Percentiles rank a stretch among this genome's conserved stretches.
These are phyloP conservation scores for Cephus sareptanus DNA, from an alignment of 2,888 invertebrate genomes.

Conservation along the genomic window DNA sequence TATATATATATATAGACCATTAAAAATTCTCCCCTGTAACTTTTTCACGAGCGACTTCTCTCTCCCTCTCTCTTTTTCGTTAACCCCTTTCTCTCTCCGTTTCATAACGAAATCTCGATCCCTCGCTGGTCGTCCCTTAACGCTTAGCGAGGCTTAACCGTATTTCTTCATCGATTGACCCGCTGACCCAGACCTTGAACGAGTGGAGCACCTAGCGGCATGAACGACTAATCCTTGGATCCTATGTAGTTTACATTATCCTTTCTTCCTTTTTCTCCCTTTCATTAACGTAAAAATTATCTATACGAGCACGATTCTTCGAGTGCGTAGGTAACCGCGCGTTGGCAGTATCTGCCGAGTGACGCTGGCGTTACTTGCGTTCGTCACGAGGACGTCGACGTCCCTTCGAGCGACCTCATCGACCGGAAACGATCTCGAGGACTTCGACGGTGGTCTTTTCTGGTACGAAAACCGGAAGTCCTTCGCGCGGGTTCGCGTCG, in stretches of 20 bases:
- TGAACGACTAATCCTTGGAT: background rate
- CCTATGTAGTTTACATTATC: background rate
- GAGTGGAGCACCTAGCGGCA: background rate
- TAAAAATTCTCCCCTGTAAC: too few species aligned
- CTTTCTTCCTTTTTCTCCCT: too few species aligned
- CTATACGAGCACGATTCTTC: background rate
- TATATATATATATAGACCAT: background rate
- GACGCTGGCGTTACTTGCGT: background rate
- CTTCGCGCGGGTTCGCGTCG: background rate
- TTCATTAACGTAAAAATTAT: background rate
- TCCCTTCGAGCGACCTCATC: background rate
- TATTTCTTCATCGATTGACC: constrained; percentile 33
- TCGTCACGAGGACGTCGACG: background rate
- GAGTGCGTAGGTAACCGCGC: background rate
- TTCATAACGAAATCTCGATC: background rate
- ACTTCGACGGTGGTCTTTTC: background rate
- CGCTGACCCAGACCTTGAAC: constrained; percentile 27
- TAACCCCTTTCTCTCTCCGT: constrained; percentile 13
- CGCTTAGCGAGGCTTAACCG: constrained; percentile 19
- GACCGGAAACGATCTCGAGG: background rate
- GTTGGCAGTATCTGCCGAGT: background rate
- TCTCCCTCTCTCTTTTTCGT: background rate
- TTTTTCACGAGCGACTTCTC: background rate
- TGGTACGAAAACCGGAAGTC: background rate
- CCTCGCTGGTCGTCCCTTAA: constrained; percentile 3